Evolutionary conservation across 2,113 vertebrate species (phyloP), one percentile per base, ranked within the genome.

Genomic region (Phylloscopus trochilus): DNA sequence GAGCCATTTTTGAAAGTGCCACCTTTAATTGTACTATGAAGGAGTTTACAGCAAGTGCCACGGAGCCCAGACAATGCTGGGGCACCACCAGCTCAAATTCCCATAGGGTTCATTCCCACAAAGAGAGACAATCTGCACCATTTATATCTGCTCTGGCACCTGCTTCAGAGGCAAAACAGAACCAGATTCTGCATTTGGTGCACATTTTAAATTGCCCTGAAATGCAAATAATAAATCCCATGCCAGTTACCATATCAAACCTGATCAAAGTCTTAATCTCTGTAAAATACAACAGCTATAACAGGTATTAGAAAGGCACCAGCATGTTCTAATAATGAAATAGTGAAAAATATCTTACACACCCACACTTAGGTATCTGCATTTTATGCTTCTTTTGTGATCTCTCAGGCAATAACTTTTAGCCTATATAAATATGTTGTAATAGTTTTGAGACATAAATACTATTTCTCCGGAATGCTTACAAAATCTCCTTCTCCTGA

Each of bases 41-140:
- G 37, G 33, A 43, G 10, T 69, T 62, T 69, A 18, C 23, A 39
- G 26, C 46, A 91, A 78, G 35, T 35, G 8, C 17, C 12, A 56
- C 2, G 41, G 47, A 37, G 14, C 6, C 49, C 14, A 26, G n/a
- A 28, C 0, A 21, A 8, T 27, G 15, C 26, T 56, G 33, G 9
- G 23, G 10, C 10, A 47, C 4, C 3, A 73, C 3, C 27, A 66
- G 7, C 20, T 83, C 37, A 23, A 41, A 52, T 5, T 83, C 43
- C 3, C 0, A 0, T 7, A 23, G 15, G 5, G 28, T 5, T 17
- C 35, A 4, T 10, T 76, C 11, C 31, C 81, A 43, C 21, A 55
- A 4, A 33, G 37, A 28, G 17, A 49, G 3, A 46, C 7, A 37
- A 44, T 33, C 37, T 27, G 10, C 22, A 70, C 4, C 26, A 37